Conservation (phyloP, 2,888 invertebrate genomes). For the Xestobium rufovillosum region DNA sequence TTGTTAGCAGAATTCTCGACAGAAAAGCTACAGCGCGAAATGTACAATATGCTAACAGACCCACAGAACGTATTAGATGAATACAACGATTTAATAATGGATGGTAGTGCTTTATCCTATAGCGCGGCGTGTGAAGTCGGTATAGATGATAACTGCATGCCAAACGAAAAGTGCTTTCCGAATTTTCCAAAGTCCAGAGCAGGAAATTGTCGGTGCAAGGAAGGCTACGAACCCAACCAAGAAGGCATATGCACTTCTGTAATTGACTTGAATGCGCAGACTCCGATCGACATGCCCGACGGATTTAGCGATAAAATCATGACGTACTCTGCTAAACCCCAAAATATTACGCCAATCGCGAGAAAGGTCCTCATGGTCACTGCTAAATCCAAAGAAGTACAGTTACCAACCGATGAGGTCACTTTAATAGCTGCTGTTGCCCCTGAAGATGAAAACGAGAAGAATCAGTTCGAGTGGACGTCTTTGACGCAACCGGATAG, state of each 20-base stretch:
- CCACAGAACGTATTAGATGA: slow-evolving; percentile 22
- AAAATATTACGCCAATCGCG: slow-evolving; percentile 42
- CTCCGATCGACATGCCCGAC: slow-evolving; percentile 24
- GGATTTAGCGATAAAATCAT: slow-evolving; percentile 29
- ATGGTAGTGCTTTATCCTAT: slow-evolving; percentile 15
- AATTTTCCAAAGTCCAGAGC: slow-evolving; percentile 49
- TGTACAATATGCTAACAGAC: slow-evolving; percentile 21
- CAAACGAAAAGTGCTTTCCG: slow-evolving; percentile 63
- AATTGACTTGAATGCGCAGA: slow-evolving; percentile 38
- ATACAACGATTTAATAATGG: slow-evolving; percentile 31
- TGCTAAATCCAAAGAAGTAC: slow-evolving; percentile 69
- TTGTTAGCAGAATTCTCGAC: slow-evolving; percentile 15
- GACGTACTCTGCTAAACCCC: slow-evolving; percentile 22
- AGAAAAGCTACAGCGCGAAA: slow-evolving; percentile 18
- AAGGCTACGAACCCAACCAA: slow-evolving; percentile 51
- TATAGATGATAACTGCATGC: slow-evolving; percentile 51
- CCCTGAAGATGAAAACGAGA: slow-evolving; percentile 58
- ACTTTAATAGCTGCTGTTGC: slow-evolving; percentile 75
- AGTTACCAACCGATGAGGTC: slow-evolving; percentile 75
- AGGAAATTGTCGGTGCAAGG: slow-evolving; percentile 60
- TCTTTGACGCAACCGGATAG: slow-evolving; percentile 77
- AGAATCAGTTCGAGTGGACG: slow-evolving; percentile 85
- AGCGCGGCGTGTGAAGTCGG: slow-evolving; percentile 51
- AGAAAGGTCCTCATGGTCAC: slow-evolving; percentile 65
- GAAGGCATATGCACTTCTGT: slow-evolving; percentile 31